Evolutionary conservation across 2,797 vertebrate species (phyloP), one percentile per base, ranked within the genome.

Genomic region (Clarias pachynema): DNA sequence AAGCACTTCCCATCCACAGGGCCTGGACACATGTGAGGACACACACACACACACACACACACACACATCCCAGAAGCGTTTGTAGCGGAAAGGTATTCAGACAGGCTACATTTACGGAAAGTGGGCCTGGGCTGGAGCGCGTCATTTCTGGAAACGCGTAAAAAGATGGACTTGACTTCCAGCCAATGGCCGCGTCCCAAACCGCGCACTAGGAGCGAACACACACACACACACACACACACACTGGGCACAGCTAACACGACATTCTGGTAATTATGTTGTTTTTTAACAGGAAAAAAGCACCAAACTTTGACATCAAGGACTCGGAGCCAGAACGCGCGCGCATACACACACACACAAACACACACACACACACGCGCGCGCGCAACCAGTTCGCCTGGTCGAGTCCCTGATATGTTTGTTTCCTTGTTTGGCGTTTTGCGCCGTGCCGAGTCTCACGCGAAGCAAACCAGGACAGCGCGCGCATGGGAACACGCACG

Each of bases 31-130:
- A 68, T 29, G 86, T 89, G 81, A 83, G 89, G 88, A 89, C 87
- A 88, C 91, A 91, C 90, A 91, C 87, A 91, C 87, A 86, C 79
- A 87, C 87, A 90, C 44, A 49, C 87, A 89, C 91, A 91, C 90
- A 91, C 87, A 90, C 90, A 86, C 79, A 87, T 90, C 88, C 88
- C 90, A 85, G 63, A 65, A 79, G 86, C 74, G 29, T 60, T 65
- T 84, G 84, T 91, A 91, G 94, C 93, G 87, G 89, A 91, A 93
- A 92, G 87, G 90, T 92, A 90, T 83, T 78, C 56, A 91, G 91
- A 93, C 92, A 89, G 87, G 91, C 89, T 70, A n/a, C 79, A 15
- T 86, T 91, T 89, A 86, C 87, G 77, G 86, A 85, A 91, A 90
- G 82, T 84, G 40, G 69, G 57, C 49, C 62, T 74, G 83, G 60